Evolutionary conservation across 2,113 vertebrate genomes (phyloP).

Genomic region (Leucoraja erinaceus): DNA sequence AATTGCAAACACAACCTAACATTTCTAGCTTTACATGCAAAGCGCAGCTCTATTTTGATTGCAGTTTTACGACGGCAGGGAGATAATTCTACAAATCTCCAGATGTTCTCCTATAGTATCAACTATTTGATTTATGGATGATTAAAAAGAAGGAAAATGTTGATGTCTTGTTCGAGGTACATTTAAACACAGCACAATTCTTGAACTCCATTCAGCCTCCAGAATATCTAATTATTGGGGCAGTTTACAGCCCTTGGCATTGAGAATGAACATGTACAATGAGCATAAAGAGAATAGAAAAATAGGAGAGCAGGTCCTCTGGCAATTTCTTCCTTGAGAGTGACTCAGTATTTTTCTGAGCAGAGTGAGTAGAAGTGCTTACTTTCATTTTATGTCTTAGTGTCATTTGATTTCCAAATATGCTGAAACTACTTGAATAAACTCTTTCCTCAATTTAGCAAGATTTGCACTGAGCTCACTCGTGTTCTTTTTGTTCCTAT

Average conservation of each 20-base stretch:
- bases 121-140: neutral
- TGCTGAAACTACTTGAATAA: neutral
- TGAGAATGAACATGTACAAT: neutral
- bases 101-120: neutral
- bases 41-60: slow-evolving; percentile 16
- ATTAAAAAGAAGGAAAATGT: neutral
- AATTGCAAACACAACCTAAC: neutral
- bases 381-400: neutral
- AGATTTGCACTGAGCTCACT: neutral
- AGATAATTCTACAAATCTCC: neutral
- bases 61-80: neutral
- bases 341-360: neutral
- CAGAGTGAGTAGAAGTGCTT: neutral
- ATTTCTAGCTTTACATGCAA: neutral
- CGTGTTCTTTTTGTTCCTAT: neutral
- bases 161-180: neutral
- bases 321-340: neutral
- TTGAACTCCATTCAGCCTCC: neutral
- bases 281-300: neutral
- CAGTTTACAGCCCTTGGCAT: neutral
- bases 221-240: neutral
- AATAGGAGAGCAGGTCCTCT: neutral
- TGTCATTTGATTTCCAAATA: neutral
- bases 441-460: neutral
- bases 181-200: neutral